Base-by-base conservation (phyloP, 2,888 invertebrate species). In the Ceramica pisi region DNA sequence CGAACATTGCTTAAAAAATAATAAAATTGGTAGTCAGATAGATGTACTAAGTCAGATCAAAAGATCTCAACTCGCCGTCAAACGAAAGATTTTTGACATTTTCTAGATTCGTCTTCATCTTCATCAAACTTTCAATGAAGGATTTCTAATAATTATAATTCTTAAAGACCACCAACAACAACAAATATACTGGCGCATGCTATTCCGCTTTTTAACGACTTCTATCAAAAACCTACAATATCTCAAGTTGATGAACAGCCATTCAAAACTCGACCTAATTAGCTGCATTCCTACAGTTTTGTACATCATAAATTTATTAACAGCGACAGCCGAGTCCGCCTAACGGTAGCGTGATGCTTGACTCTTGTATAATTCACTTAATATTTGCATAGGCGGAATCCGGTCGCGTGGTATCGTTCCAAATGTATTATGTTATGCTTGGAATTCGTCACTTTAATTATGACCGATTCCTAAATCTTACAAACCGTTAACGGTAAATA, bases 271-370 rank as follows among this genome's bases (percentile, higher is more conserved):
- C n/a, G 6, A 55, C 62, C 31, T 69, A 60, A 77, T 79, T 73
- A 79, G 19, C 46, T 51, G 12, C 55, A 71, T 67, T 67, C 72
- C 55, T 78, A 72, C 63, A 73, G 69, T 70, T 75, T 76, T 64
- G 67, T 53, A 51, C 51, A 61, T 72, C 67, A 73, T 85, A 85
- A 77, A 83, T 81, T 65, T 26, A 62, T 67, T 48, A 59, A 56
- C 59, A 66, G 63, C 19, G 66, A 78, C 68, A 67, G 64, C 41
- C 35, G 12, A 65, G 53, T 67, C 63, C 60, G 35, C 31, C 51
- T 83, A 88, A 85, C 84, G 86, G 88, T 85, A 82, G 86, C 86
- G 75, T 76, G 80, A 83, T 84, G 80, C 38, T 70, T 75, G 75
- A 46, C 50, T 74, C 62, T 71, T 55, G 67, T 78, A 81, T 81